A percentile compares a stretch with the other conserved stretches of the same genome.
These are phyloP conservation scores for Antheraea pernyi DNA, from an alignment of 1,140 invertebrate species.

Conservation along the genomic window DNA sequence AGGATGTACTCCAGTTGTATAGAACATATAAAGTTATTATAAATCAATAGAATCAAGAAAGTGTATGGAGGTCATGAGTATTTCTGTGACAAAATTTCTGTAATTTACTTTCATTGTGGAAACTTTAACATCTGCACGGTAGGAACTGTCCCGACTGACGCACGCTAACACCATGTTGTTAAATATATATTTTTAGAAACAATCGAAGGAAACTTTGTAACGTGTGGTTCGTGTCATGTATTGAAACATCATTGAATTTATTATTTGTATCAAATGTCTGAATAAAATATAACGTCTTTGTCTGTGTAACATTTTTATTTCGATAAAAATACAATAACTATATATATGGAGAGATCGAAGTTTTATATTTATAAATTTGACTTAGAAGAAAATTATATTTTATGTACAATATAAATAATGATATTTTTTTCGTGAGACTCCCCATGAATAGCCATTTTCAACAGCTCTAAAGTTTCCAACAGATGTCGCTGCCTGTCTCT, in stretches of 20 bases:
- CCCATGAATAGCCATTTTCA: not conserved
- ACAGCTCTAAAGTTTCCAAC: not conserved
- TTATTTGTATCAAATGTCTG: not conserved
- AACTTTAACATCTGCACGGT: constrained; percentile 15
- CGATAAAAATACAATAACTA: no score
- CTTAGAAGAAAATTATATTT: no score
- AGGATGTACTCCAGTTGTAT: no score
- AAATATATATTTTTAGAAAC: constrained; percentile 3
- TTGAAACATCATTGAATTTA: not conserved
- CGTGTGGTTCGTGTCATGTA: not conserved
- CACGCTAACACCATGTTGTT: not conserved
- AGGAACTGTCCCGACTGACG: not conserved
- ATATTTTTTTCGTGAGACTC: no score
- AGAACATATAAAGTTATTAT: no score
- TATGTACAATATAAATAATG: no score
- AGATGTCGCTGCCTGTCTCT: constrained; percentile 35
- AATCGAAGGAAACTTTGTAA: not conserved
- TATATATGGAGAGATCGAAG: no score
- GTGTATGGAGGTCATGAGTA: not conserved
- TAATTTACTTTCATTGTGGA: constrained; percentile 19
- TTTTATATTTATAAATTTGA: no score
- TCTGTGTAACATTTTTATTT: no score
- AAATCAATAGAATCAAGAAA: not conserved
- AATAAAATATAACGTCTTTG: not conserved
- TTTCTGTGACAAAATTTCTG: constrained; percentile 1